Percentiles rank a stretch among this genome's conserved stretches.
phyloP scores from a whole-genome alignment of 2,797 vertebrate genomes.

The Cuniculus paca region DNA sequence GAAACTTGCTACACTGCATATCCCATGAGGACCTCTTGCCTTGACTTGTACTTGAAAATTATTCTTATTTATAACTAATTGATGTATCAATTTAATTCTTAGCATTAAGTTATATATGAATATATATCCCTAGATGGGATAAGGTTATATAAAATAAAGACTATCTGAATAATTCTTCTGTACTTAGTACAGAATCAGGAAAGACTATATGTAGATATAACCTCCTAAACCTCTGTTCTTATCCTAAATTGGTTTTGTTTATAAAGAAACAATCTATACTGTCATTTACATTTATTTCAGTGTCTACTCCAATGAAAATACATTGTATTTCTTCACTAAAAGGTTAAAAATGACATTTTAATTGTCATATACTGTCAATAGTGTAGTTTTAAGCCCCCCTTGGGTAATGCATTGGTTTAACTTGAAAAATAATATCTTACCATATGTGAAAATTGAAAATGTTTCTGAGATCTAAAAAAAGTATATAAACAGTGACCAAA shows the following conservation, averaged over 20 bases:
- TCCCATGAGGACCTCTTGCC: background rate
- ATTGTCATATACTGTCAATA: background rate
- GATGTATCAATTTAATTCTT: background rate
- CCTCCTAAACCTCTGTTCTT: background rate
- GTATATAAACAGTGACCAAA: background rate
- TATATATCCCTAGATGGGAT: background rate
- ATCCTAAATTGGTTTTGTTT: conserved; percentile 21
- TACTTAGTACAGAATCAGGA: background rate
- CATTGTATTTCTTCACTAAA: background rate
- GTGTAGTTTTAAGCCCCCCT: conserved; percentile 46
- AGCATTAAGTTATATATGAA: conserved; percentile 3
- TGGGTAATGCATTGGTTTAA: background rate
- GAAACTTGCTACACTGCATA: background rate
- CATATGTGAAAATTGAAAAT: background rate
- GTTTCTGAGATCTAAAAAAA: conserved; percentile 20
- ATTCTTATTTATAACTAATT: conserved; percentile 3
- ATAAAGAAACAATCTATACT: background rate
- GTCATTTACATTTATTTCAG: conserved; percentile 6
- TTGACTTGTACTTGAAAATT: background rate
- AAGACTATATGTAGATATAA: background rate
- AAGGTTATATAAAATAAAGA: background rate
- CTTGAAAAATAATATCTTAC: conserved; percentile 22
- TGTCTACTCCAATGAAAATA: background rate
- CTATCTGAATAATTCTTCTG: background rate
- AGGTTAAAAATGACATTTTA: background rate